Evolutionary conservation across 2,113 vertebrate genomes (phyloP).

Genomic region (Chaenocephalus aceratus): DNA sequence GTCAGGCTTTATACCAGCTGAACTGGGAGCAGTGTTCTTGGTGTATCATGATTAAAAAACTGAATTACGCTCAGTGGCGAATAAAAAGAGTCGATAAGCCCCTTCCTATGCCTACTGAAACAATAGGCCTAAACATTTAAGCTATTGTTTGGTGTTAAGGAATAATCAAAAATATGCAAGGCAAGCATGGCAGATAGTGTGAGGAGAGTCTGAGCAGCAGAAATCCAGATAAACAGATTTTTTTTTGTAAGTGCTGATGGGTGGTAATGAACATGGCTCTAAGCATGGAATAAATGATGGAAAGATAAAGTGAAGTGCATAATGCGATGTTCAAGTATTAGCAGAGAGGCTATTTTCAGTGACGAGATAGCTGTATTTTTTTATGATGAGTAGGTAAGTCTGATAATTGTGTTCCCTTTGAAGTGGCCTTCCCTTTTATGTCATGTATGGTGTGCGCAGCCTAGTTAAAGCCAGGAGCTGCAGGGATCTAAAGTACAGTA

Average conservation of each 20-base stretch:
- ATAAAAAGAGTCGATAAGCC: slow-evolving; percentile 41
- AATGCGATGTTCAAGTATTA: slow-evolving; percentile 57
- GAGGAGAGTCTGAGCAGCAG: slow-evolving; percentile 42
- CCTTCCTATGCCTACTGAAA: slow-evolving; percentile 18
- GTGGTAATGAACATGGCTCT: slow-evolving; percentile 41
- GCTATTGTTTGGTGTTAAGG: slow-evolving; percentile 34
- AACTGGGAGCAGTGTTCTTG: slow-evolving; percentile 14
- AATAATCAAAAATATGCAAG: slow-evolving; percentile 51
- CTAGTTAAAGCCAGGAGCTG: slow-evolving; percentile 10
- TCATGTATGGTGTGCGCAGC: slow-evolving; percentile 6
- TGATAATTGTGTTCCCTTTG: slow-evolving; percentile 56
- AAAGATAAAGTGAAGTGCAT: slow-evolving; percentile 55
- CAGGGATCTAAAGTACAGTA: not conserved
- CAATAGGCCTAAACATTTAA: slow-evolving; percentile 49
- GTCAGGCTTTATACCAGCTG: slow-evolving; percentile 10
- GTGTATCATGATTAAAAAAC: slow-evolving; percentile 48
- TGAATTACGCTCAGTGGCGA: slow-evolving; percentile 41
- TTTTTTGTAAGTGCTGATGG: slow-evolving; percentile 37
- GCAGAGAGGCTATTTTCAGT: slow-evolving; percentile 43
- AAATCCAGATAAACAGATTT: slow-evolving; percentile 2
- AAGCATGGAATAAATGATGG: slow-evolving; percentile 48
- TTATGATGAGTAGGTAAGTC: slow-evolving; percentile 56
- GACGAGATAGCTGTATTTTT: slow-evolving; percentile 33
- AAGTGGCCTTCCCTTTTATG: slow-evolving; percentile 42
- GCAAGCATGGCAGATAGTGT: slow-evolving; percentile 48